Evolutionary conservation across 2,797 vertebrate genomes (phyloP).

Genomic region (Sciaenops ocellatus): DNA sequence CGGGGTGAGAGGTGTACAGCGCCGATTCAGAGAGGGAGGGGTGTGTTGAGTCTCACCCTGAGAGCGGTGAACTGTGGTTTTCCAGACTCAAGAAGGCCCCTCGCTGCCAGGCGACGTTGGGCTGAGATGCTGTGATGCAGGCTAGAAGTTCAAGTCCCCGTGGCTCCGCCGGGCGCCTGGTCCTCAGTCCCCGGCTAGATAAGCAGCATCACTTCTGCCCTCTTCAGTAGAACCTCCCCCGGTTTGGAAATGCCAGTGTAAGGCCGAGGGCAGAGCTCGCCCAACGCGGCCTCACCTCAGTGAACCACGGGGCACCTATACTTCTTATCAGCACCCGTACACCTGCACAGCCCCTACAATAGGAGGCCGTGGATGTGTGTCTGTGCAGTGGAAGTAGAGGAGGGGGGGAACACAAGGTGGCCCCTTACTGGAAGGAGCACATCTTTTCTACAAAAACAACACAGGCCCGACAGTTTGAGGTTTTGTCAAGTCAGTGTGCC

Average conservation of each 20-base stretch:
- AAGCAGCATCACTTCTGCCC: slow-evolving; percentile 65
- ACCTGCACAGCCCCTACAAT: slow-evolving; percentile 81
- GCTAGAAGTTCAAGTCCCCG: slow-evolving; percentile 61
- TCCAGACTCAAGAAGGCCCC: slow-evolving; percentile 37
- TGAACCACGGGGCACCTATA: slow-evolving; percentile 72
- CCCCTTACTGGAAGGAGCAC: slow-evolving; percentile 1
- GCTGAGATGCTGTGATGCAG: slow-evolving; percentile 35
- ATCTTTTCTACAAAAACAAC: not conserved
- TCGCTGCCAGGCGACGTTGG: slow-evolving; percentile 46
- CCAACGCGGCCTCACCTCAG: slow-evolving; percentile 65
- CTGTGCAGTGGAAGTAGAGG: slow-evolving; percentile 27
- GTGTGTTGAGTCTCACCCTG: slow-evolving; percentile 36
- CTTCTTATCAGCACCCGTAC: slow-evolving; percentile 82
- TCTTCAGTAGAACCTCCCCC: slow-evolving; percentile 35
- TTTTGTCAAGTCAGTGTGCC: slow-evolving; percentile 25
- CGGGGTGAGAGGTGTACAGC: slow-evolving; percentile 64
- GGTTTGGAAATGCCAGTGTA: slow-evolving; percentile 80
- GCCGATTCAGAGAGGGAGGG: slow-evolving; percentile 34
- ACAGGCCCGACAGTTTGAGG: slow-evolving; percentile 51
- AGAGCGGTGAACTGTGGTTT: slow-evolving; percentile 55
- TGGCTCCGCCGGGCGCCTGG: slow-evolving; percentile 62
- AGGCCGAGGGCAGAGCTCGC: slow-evolving; percentile 70
- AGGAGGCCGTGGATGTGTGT: slow-evolving; percentile 54
- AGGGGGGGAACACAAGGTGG: not conserved
- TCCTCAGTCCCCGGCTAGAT: slow-evolving; percentile 71